Evolutionary conservation across 2,113 vertebrate species (phyloP), one percentile per base, ranked within the genome.

Genomic region (rat (Rattus norvegicus)): DNA sequence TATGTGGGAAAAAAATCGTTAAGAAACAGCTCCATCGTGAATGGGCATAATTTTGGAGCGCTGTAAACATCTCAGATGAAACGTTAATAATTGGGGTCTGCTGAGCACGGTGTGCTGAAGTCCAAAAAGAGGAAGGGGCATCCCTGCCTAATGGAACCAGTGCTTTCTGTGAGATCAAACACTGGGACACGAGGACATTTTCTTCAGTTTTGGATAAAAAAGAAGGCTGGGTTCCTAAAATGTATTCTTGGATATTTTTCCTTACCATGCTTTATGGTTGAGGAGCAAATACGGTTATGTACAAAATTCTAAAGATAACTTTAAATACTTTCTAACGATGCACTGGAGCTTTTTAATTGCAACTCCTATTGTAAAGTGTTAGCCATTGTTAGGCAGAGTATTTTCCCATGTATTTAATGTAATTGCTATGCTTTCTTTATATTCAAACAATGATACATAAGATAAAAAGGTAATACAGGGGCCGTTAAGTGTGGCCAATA

Each of bases 41-140:
- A 91, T 20, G 76, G 92, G 28, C 39, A 47, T 80, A 39, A 30
- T 73, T 91, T 88, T 88, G 49, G 54, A 81, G 73, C 24, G 28
- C 22, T 86, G 22, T 39, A 92, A 84, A 97, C 92, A 94, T 72
- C 17, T 88, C 26, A 65, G 88, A 93, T 77, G 80, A 52, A 86
- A 92, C 30, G 72, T 89, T 69, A 92, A 67, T 91, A 54, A 84
- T 2, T 77, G 49, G 69, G 69, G 92, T 52, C 49, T 76, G 30
- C 7, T 88, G 43, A 52, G 39, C 22, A 69, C 14, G 47, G 69
- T 28, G 20, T 2, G 7, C n/a, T 36, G 72, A 5, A 14, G 16
- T 79, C 36, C 22, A 33, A 33, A 61, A 88, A 61, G 69, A 61
- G 3, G 24, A 5, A 59, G 13, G 19, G 97, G 85, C 0, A n/a